Evolutionary conservation across 2,797 vertebrate genomes (phyloP), one percentile per base, ranked within the genome.

Genomic region (Amphiprion clarkii): DNA sequence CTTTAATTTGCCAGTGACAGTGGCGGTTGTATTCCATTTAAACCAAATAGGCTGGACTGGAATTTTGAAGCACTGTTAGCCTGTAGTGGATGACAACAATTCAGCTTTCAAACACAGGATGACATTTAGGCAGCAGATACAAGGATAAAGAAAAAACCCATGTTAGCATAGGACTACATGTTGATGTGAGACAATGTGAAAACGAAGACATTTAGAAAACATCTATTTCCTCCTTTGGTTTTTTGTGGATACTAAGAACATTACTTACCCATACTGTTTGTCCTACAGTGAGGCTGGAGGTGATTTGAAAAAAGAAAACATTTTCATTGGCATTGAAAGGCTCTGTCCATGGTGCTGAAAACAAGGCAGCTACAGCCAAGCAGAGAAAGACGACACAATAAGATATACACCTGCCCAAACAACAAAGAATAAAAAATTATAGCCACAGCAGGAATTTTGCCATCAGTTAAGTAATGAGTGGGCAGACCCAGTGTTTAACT

Each of bases 281-380:
- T 17, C 21, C 40, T 11, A 19, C n/a, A 13, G 17, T 39, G 42
- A 66, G 11, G 21, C 29, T 23, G n/a, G 0, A 11, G 17, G 29
- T 7, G n/a, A 40, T 42, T 33, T n/a, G 2, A 23, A 4, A 5
- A n/a, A 39, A 53, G 8, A 16, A 11, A 11, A 2, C 25, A 33
- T 16, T 14, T 2, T 6, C 6, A 11, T 0, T 3, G 29, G 14
- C 25, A 3, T 11, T 44, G 17, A 12, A 0, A 0, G 78, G 7
- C 75, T 76, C 82, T 85, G 86, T 90, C 87, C 83, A 3, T 87
- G 85, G 87, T 90, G 57, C 87, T 89, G 85, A 86, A 85, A 62
- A 27, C 33, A 13, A 29, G 23, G 29, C 39, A 12, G 36, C 27
- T 23, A 1, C 29, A 29, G 3, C 1, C 16, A 46, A 23, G 1